Evolutionary conservation across 2,888 invertebrate genomes (phyloP), one percentile per base, ranked within the genome.

Genomic region (Thecocarcelia acutangulata): DNA sequence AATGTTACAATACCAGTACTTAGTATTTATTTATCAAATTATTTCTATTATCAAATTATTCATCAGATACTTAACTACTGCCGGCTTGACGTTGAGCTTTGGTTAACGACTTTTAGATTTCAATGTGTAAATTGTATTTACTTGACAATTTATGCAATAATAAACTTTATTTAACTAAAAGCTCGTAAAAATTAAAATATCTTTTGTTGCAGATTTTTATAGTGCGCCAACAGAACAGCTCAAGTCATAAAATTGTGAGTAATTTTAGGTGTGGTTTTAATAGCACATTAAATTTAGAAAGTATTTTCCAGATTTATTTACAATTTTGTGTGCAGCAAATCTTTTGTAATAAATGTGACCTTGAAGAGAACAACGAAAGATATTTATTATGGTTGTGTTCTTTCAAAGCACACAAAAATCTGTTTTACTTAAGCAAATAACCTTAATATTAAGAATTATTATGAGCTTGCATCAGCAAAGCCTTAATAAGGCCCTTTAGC

Each of bases 361-460:
- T 63, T 63, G 70, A 33, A 17, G 4, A 5, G n/a, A n/a, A n/a
- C n/a, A 15, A 46, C 12, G 0, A 21, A 54, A 37, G 13, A 11
- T 44, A 54, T 63, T 54, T 46, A 44, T 74, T 19, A 46, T 63
- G 17, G 3, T 73, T 50, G 24, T 42, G 24, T 59, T 40, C 12
- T 37, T 13, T 19, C 15, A n/a, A 58, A 37, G 17, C 2, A 9
- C 21, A 59, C n/a, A 50, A 40, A 33, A 24, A 33, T 61, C 50
- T 52, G 42, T 44, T 44, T 72, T 19, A 13, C 42, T 44, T n/a
- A 52, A 61, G 52, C 52, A 54, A 52, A 48, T 37, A 58, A 48
- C 37, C 48, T 64, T 48, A 17, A 13, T 44, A n/a, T 46, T 52
- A 15, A 40, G 24, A n/a, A 42, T 24, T 28, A 33, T 33, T 44